Conservation (phyloP, 2,113 vertebrate species). For the Varanus komodoensis region DNA sequence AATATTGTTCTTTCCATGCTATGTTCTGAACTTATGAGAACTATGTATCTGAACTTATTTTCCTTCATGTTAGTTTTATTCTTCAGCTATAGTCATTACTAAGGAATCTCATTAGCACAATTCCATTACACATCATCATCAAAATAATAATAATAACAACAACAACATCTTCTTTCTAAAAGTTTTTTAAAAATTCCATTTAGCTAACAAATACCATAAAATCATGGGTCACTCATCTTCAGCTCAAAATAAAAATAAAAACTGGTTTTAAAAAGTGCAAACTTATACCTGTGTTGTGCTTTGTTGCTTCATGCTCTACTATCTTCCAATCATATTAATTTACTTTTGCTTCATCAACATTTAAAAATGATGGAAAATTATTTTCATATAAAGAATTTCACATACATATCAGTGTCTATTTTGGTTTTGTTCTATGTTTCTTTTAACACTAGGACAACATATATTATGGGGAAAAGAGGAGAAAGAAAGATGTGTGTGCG, state of each 20-base stretch:
- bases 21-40: background rate
- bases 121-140: background rate
- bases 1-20: background rate
- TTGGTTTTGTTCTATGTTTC: background rate
- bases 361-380: background rate
- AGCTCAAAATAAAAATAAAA: conserved; percentile 3
- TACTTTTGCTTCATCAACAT: background rate
- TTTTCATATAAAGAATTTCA: background rate
- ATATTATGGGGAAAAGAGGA: background rate
- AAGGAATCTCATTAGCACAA: background rate
- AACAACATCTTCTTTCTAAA: background rate
- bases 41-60: too few relatives aligned
- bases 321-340: background rate
- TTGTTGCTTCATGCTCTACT: background rate
- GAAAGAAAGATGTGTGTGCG: background rate
- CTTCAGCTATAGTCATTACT: background rate
- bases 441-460: background rate
- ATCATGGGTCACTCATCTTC: background rate
- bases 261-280: background rate
- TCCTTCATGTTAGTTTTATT: background rate
- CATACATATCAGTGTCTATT: background rate
- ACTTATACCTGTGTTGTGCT: background rate
- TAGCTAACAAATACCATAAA: background rate
- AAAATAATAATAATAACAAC: too few relatives aligned
- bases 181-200: background rate